Base-by-base conservation (phyloP, 2,113 vertebrate species). In the Castor canadensis region DNA sequence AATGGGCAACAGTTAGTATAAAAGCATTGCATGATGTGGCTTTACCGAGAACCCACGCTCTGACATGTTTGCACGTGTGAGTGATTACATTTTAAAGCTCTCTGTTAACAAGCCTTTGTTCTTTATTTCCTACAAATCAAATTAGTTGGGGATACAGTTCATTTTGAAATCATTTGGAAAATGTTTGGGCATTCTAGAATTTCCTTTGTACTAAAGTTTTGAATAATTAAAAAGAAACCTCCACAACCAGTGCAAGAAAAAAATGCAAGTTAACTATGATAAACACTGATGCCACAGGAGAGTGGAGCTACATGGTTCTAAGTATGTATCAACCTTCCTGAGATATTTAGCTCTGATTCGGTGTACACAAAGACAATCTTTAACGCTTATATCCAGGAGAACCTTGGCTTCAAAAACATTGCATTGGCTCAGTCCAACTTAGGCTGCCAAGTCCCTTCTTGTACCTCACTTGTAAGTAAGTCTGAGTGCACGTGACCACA, bases 161-260 rank as follows among this genome's bases (percentile, higher is more conserved):
- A 95, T 97, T 97, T 95, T 96, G 83, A 97, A 96, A 96, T 97
- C 90, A 94, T 95, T 96, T 96, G 64, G 75, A 93, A 97, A 96
- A 97, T 95, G 86, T 96, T 91, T 95, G 82, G 47, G 86, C 84
- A 45, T 94, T 96, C 88, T 72, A 91, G 89, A 91, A 89, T 96
- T 95, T 93, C 75, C 88, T 95, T 95, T 93, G 89, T 92, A 95
- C 47, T 58, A 76, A 95, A 94, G 69, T 93, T 96, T 73, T 87
- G 66, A 87, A 80, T 87, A 96, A 66, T 81, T 93, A 81, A 94
- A 97, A 96, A 52, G 73, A 80, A 96, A 90, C 73, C 64, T 88
- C 81, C 38, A 97, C 12, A 91, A 94, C 28, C 79, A 92, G 43
- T 69, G 66, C 67, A 94, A 75, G n/a, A 52, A 94, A 92, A 94